Evolutionary conservation across 2,113 vertebrate genomes (phyloP).

Genomic region (Trematomus loennbergii): DNA sequence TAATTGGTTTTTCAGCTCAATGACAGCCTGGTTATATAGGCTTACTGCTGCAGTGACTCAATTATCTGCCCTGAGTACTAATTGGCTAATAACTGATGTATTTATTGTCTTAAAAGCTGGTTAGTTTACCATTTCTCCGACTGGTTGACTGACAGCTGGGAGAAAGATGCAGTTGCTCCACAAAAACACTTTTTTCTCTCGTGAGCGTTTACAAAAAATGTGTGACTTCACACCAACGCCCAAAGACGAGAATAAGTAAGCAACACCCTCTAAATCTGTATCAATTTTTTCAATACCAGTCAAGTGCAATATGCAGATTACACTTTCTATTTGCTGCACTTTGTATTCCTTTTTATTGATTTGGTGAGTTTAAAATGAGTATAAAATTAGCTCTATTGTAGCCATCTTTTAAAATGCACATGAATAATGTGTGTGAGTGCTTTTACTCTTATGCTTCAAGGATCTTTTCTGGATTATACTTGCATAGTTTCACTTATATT

Average conservation of each 20-base stretch:
- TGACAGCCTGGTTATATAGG: neutral
- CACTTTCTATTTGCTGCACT: neutral
- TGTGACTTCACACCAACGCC: slow-evolving; percentile 1
- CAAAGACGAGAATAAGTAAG: neutral
- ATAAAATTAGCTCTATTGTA: too few species aligned
- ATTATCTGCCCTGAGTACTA: neutral
- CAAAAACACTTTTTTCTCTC: neutral
- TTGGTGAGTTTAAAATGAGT: too few species aligned
- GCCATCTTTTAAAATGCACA: too few species aligned
- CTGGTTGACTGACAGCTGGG: neutral
- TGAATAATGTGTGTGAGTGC: too few species aligned
- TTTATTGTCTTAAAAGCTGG: too few species aligned
- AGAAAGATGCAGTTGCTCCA: neutral
- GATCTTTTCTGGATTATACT: too few species aligned
- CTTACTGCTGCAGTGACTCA: too few species aligned
- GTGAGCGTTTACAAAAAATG: neutral
- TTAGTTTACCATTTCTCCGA: neutral
- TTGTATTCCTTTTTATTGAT: too few species aligned
- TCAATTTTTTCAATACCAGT: neutral
- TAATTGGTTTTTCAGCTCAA: neutral
- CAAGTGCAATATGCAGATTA: neutral
- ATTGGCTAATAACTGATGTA: neutral
- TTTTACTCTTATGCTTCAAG: too few species aligned
- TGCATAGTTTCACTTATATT: too few species aligned
- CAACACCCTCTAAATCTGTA: neutral